Percentiles rank a stretch among this genome's conserved stretches.
Evolutionary conservation across 2,888 invertebrate species (phyloP).

Genomic region (Hyles lineata): DNA sequence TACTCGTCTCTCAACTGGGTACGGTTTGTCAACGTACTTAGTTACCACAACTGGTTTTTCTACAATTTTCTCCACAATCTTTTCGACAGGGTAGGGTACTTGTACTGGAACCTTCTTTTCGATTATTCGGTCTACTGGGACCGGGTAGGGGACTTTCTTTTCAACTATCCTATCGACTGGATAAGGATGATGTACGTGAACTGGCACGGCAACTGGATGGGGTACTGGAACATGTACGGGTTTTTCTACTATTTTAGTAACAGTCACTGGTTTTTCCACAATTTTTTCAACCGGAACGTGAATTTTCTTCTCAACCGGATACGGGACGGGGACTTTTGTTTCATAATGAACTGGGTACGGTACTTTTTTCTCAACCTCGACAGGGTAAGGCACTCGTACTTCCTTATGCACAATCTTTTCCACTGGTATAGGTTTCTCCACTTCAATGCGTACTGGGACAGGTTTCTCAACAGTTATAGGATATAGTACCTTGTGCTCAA

Average conservation of each 20-base stretch:
- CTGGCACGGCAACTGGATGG: constrained; percentile 68
- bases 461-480: constrained; percentile 75
- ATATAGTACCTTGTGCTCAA: constrained; percentile 68
- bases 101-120: constrained; percentile 76
- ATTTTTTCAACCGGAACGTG: constrained; percentile 79
- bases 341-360: constrained; percentile 78
- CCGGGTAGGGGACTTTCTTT: constrained; percentile 75
- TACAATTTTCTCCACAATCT: constrained; percentile 79
- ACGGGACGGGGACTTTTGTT: constrained; percentile 77
- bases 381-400: constrained; percentile 77
- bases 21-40: constrained; percentile 75
- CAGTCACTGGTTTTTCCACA: constrained; percentile 82
- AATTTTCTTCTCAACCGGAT: constrained; percentile 74
- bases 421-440: constrained; percentile 69
- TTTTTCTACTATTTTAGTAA: constrained; percentile 76
- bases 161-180: constrained; percentile 83
- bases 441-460: constrained; percentile 71
- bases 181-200: constrained; percentile 72
- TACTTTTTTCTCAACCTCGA: constrained; percentile 82
- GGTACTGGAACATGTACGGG: constrained; percentile 73
- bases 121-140: constrained; percentile 75
- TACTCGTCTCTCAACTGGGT: constrained; percentile 76
- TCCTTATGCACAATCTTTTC: constrained; percentile 76
- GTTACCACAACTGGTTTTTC: constrained; percentile 84
- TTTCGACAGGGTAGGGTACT: constrained; percentile 80